Conservation (phyloP, 2,797 vertebrate species). For the Eulemur rubriventer region DNA sequence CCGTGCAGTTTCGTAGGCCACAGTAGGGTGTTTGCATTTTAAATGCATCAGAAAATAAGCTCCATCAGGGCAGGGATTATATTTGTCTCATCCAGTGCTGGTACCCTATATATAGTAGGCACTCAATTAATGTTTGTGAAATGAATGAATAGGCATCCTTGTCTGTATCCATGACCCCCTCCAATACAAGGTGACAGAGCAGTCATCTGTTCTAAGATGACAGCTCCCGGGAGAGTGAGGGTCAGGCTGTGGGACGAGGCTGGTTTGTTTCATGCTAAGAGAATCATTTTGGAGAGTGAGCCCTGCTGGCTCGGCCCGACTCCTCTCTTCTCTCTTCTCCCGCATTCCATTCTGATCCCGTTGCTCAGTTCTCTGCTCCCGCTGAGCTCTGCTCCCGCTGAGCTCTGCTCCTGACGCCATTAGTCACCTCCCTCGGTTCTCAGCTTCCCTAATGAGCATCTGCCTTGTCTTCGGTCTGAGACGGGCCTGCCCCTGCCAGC, state of each 20-base stretch:
- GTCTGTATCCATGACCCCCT: not conserved
- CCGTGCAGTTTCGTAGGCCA: not conserved
- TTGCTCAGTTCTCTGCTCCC: conserved; percentile 34
- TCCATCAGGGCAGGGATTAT: not conserved
- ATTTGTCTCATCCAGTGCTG: not conserved
- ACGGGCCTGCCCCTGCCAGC: conserved; percentile 15
- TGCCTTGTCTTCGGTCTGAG: conserved; percentile 36
- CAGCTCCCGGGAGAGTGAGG: not conserved
- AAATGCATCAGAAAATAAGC: not conserved
- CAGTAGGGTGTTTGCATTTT: not conserved
- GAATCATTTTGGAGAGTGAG: not conserved
- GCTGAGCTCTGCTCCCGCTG: conserved; percentile 17
- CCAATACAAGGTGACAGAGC: not conserved
- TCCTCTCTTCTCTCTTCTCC: conserved; percentile 21
- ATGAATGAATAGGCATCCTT: conserved; percentile 16
- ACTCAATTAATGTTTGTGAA: not conserved
- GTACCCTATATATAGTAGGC: not conserved
- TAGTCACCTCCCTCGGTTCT: conserved; percentile 45
- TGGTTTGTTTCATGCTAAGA: not conserved
- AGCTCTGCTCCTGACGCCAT: conserved; percentile 53
- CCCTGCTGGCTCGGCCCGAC: not conserved
- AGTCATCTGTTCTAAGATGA: not conserved
- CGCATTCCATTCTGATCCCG: not conserved
- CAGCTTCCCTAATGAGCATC: conserved; percentile 62
- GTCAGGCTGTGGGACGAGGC: not conserved